Base-by-base conservation (phyloP, 2,113 vertebrate species). In the Notothenia coriiceps region DNA sequence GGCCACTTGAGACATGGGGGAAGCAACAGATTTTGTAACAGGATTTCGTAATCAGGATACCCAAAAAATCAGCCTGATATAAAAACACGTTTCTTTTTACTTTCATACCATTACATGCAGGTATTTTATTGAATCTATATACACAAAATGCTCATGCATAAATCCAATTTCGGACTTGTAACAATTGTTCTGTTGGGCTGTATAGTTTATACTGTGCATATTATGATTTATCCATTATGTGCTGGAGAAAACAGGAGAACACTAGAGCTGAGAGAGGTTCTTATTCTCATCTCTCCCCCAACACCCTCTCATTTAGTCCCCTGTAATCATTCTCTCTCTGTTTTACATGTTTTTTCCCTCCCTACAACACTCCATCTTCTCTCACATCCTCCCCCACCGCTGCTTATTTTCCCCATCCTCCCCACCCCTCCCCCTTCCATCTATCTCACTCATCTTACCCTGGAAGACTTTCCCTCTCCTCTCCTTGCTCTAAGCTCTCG, bases 391-490 rank as follows among this genome's bases (percentile, higher is more conserved):
- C 64, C 63, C 54, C 57, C 15, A 65, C 46, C 52, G 47, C 43
- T 17, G n/a, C 52, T 64, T 67, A 61, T 59, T 57, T 83, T 83
- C 51, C 65, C 33, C 59, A 71, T 40, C 77, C 59, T 83, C 64
- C 52, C 67, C 44, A 25, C 56, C 54, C 50, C 64, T 69, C 59
- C 44, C 35, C 25, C 60, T 54, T 60, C 52, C 44, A 57, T 40
- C 46, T 46, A 52, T 4, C 46, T 75, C 20, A 22, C 46, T 18
- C 70, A 20, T 79, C 69, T 57, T 52, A 43, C n/a, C 33, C 29
- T 29, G 18, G 4, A 79, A 56, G 51, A 29, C 66, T 59, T 10
- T n/a, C 33, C 25, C 44, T 59, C 52, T 65, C n/a, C 6, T 70
- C 64, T 60, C 43, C 40, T 64, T 10, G 9, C 56, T 72, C 40